Base-by-base conservation (phyloP, 2,113 vertebrate genomes). In the Lepisosteus oculatus region DNA sequence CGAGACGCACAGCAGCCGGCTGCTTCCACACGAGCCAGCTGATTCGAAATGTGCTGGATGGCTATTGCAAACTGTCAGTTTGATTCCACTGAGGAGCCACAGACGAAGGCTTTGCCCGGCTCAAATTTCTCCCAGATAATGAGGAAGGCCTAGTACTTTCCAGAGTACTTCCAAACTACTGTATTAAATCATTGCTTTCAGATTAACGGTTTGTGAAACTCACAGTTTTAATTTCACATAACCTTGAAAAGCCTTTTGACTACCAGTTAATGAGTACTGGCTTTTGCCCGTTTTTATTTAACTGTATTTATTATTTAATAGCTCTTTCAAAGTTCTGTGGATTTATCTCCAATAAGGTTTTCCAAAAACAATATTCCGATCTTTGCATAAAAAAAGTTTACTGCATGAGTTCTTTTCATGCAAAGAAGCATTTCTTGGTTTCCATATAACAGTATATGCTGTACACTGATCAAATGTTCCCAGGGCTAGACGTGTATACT, bases 371-470 rank as follows among this genome's bases (percentile, higher is more conserved):
- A 51, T 6, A 6, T 51, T 9, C 47, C 47, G 5, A 79, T 73
- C 57, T 59, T 15, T 59, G 55, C 55, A 70, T 76, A 73, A 73
- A 73, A 73, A 78, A 75, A 72, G 77, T 61, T 73, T 72, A 61
- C 29, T 72, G 85, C 85, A 88, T 88, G 87, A 79, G 76, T 80
- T 84, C 64, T 83, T 84, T 77, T 59, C 57, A 59, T 68, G 43
- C 55, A 64, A 73, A 68, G 66, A 14, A 70, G 66, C 57, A 15
- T 61, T 61, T 69, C 71, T 63, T 61, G 73, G 17, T 59, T n/a
- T n/a, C 12, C 57, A 11, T 13, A 3, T 4, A 59, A 59, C 5
- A 8, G n/a, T 59, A 59, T 59, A 59, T n/a, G 2, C 12, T 51
- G 47, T 51, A 51, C 47, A 51, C 47, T 51, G 1, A 51, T 51